A percentile compares a stretch with the other conserved stretches of the same genome.
Conservation (phyloP, 2,797 vertebrate species). For the Hydrophis major region DNA sequence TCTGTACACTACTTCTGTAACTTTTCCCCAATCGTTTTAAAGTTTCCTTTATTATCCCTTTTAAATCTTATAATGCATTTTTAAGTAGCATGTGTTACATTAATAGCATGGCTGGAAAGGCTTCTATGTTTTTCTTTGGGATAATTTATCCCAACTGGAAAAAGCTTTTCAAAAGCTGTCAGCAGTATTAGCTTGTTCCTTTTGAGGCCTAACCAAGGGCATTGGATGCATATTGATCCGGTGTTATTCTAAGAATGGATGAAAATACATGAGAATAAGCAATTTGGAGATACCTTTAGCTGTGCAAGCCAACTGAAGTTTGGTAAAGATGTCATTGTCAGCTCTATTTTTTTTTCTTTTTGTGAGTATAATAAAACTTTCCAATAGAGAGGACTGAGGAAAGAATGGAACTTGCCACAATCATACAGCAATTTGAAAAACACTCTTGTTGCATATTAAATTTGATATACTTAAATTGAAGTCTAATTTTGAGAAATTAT, state of each 20-base stretch:
- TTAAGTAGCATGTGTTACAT: conserved; percentile 60
- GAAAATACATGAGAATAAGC: conserved; percentile 36
- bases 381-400: not conserved
- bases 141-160: conserved; percentile 64
- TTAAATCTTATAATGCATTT: conserved; percentile 63
- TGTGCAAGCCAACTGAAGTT: conserved; percentile 42
- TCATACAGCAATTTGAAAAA: not conserved
- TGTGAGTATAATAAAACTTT: not conserved
- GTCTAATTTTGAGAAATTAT: no score
- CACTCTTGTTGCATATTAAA: not conserved
- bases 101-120: conserved; percentile 57
- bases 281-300: not conserved
- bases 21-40: conserved; percentile 32
- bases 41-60: conserved; percentile 38
- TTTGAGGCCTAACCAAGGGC: conserved; percentile 55
- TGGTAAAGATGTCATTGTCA: conserved; percentile 25
- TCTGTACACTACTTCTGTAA: not conserved
- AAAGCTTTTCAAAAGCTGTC: conserved; percentile 66
- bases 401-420: not conserved
- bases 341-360: conserved; percentile 14
- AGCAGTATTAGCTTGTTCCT: conserved; percentile 54
- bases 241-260: conserved; percentile 55
- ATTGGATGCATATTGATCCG: conserved; percentile 59
- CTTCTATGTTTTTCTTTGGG: conserved; percentile 57
- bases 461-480: not conserved